A percentile compares a stretch with the other conserved stretches of the same genome.
Evolutionary conservation across 2,888 invertebrate genomes (phyloP).

Genomic region (Chouioia cunea): DNA sequence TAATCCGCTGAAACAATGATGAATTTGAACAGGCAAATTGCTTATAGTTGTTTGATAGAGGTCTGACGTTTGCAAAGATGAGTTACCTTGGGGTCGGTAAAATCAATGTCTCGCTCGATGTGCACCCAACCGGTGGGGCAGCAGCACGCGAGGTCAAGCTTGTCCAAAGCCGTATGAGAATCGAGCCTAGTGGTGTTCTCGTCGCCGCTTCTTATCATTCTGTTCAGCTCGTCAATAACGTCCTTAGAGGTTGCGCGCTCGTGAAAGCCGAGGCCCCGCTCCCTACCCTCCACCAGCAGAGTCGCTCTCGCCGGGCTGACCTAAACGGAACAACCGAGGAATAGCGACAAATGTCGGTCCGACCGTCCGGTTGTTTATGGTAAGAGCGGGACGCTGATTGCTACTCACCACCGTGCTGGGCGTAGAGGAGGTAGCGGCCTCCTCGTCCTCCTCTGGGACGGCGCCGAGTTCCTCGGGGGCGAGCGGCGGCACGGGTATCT

Average conservation of each 20-base stretch:
- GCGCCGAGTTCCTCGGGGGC: slow-evolving; percentile 70
- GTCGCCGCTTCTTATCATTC: slow-evolving; percentile 74
- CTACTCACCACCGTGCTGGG: slow-evolving; percentile 78
- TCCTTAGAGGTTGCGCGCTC: slow-evolving; percentile 82
- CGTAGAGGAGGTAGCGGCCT: slow-evolving; percentile 76
- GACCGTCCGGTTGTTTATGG: neutral
- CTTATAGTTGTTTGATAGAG: too few relatives aligned
- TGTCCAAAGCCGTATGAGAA: slow-evolving; percentile 60
- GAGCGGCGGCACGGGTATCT: slow-evolving; percentile 66
- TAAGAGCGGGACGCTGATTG: too few relatives aligned
- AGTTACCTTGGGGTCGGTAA: slow-evolving; percentile 85
- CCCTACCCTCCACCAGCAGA: slow-evolving; percentile 60
- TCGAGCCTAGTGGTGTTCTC: slow-evolving; percentile 63
- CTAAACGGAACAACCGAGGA: too few relatives aligned
- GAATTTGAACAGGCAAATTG: too few relatives aligned
- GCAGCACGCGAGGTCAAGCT: slow-evolving; percentile 76
- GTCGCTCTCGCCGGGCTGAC: slow-evolving; percentile 62
- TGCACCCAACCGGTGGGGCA: slow-evolving; percentile 85
- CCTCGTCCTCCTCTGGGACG: slow-evolving; percentile 76
- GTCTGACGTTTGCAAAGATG: too few relatives aligned
- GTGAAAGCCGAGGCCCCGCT: slow-evolving; percentile 78
- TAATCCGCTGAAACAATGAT: too few relatives aligned
- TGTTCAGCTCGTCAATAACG: slow-evolving; percentile 81
- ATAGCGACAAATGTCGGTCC: slow-evolving; percentile 20
- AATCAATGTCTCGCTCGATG: slow-evolving; percentile 82